phyloP scores from a whole-genome alignment of 2,797 vertebrate genomes.

The Rhodeus uyekii region DNA sequence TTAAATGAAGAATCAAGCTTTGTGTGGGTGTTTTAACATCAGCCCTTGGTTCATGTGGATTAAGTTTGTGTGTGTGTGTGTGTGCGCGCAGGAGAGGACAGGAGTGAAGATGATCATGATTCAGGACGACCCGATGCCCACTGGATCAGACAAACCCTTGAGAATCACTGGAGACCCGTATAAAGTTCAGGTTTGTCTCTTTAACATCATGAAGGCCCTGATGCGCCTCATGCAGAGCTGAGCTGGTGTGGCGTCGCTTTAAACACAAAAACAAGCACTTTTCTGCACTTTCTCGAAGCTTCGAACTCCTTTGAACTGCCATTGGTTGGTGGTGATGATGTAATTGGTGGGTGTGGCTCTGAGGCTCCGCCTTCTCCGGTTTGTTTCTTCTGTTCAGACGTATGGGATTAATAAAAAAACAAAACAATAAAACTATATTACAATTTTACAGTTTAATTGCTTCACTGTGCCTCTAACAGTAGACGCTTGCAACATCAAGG shows the following conservation, averaged over 20 bases:
- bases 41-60: too few species aligned
- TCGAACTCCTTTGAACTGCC: not conserved
- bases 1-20: too few species aligned
- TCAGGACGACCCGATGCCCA: conserved; percentile 96
- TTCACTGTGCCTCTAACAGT: too few species aligned
- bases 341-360: not conserved
- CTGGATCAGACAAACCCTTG: conserved; percentile 97
- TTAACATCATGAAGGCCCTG: not conserved
- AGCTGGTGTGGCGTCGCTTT: not conserved
- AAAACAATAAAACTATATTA: too few species aligned
- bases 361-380: not conserved
- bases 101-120: conserved; percentile 99
- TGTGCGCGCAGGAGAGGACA: conserved; percentile 87
- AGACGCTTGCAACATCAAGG: too few species aligned
- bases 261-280: too few species aligned
- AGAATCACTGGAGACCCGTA: conserved; percentile 97
- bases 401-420: too few species aligned
- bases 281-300: too few species aligned
- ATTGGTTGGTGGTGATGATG: not conserved
- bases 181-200: conserved; percentile 91
- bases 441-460: too few species aligned
- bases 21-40: too few species aligned
- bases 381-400: not conserved
- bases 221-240: too few species aligned
- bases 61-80: conserved; percentile 43